Base-by-base conservation (phyloP, 2,113 vertebrate genomes). In the Perca schrenkii region DNA sequence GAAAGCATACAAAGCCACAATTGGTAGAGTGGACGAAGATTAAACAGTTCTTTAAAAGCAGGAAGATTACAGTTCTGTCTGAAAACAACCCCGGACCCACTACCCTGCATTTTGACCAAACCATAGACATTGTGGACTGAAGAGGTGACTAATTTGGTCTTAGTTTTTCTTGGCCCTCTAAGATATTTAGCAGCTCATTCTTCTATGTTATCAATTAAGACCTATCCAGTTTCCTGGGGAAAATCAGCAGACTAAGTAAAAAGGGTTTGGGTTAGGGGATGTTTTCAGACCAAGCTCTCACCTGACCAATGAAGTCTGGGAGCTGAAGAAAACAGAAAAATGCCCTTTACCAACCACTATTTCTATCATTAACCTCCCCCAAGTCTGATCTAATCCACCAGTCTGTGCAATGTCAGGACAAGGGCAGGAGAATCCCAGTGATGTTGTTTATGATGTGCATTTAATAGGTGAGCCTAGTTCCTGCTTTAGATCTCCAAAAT, bases 211-310 rank as follows among this genome's bases (percentile, higher is more conserved):
- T 70, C 6, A 54, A 53, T 64, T 5, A 36, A 75, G 43, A 76
- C 56, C 65, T 53, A 71, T 77, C 46, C 83, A 84, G 70, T 22
- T 67, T 25, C 28, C 22, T 25, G 49, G 10, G 31, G 34, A 79
- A 58, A 47, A 64, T 53, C 31, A 47, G 49, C 22, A 34, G 50
- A 49, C 6, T 61, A 47, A 64, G 40, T 76, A 8, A 53, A 36
- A 53, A 50, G 46, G 31, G 84, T 74, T 43, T 43, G 40, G 79
- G 80, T 58, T 70, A 4, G 70, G 84, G 88, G 77, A 60, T 87
- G 91, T 92, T 93, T 94, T 93, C 91, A 92, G 90, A 92, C 82
- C 90, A 92, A 89, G 75, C 57, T 92, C 91, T 93, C 92, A 93
- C 92, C 93, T 93, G 93, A 90, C 78, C 89, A 86, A 94, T 89